Percentiles rank a stretch among this genome's conserved stretches.
Evolutionary conservation across 2,888 invertebrate genomes (phyloP).

Genomic region (Neoaliturus tenellus): DNA sequence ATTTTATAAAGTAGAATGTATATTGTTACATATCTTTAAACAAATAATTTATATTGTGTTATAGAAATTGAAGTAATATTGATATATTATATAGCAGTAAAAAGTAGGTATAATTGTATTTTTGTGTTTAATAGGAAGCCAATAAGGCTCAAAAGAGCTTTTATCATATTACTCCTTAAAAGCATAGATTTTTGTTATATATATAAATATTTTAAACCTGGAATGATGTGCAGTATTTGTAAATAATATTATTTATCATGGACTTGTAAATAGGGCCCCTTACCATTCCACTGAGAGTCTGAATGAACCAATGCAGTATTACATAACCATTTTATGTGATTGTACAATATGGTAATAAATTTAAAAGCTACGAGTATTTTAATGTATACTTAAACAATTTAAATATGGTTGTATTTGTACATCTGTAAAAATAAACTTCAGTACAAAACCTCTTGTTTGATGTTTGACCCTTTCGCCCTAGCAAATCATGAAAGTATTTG

Average conservation of each 20-base stretch:
- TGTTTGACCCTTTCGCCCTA: neutral
- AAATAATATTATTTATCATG: slow-evolving; percentile 24
- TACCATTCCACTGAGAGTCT: slow-evolving; percentile 52
- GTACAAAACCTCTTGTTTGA: slow-evolving; percentile 19
- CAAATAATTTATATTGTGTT: neutral
- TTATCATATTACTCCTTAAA: neutral
- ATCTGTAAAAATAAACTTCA: slow-evolving; percentile 44
- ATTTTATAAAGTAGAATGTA: neutral
- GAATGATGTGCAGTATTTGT: slow-evolving; percentile 20
- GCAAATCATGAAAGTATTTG: too few relatives aligned
- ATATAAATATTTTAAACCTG: neutral
- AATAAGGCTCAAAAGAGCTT: neutral
- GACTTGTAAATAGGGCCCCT: slow-evolving; percentile 46
- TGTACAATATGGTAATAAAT: slow-evolving; percentile 48
- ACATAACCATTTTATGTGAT: slow-evolving; percentile 53
- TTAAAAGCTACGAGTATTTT: slow-evolving; percentile 27
- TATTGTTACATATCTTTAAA: neutral
- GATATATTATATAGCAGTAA: neutral
- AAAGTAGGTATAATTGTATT: neutral
- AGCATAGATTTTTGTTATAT: neutral
- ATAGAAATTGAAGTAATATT: neutral
- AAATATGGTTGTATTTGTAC: slow-evolving; percentile 27
- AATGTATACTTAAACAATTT: slow-evolving; percentile 13
- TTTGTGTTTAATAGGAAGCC: neutral
- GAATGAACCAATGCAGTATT: slow-evolving; percentile 57